Percentiles rank a stretch among this genome's conserved stretches.
Conservation (phyloP, 2,888 invertebrate genomes). For the Hanleya hanleyi region DNA sequence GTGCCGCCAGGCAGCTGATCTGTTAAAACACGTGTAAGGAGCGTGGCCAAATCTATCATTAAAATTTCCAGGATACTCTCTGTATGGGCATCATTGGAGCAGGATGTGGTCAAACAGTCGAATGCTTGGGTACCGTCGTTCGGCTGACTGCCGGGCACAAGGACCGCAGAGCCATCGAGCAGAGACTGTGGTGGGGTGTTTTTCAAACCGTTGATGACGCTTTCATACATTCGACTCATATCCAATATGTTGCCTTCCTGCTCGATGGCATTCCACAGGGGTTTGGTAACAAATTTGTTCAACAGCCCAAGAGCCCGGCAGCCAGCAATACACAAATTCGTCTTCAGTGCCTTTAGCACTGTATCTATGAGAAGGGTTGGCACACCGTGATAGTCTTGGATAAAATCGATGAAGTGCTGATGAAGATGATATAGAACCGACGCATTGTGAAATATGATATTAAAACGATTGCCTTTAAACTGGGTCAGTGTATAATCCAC, state of each 20-base stretch:
- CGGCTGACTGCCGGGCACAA: too few relatives aligned
- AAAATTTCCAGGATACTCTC: too few relatives aligned
- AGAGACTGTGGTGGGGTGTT: not conserved
- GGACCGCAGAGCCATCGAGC: not conserved
- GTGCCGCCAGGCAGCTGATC: not conserved
- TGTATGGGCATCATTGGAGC: too few relatives aligned
- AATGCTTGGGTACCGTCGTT: too few relatives aligned
- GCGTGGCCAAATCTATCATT: not conserved
- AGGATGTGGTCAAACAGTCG: too few relatives aligned
- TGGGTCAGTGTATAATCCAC: not conserved
- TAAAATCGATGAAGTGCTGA: too few relatives aligned
- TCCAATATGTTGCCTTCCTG: not conserved
- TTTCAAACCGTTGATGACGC: not conserved
- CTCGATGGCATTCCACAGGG: not conserved
- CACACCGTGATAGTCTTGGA: too few relatives aligned
- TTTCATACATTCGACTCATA: not conserved
- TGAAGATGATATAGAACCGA: too few relatives aligned
- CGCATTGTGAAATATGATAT: too few relatives aligned
- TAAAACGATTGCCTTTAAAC: not conserved
- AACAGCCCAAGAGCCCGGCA: not conserved
- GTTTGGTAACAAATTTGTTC: not conserved
- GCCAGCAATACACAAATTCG: not conserved
- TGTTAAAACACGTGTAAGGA: not conserved
- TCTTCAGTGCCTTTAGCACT: not conserved
- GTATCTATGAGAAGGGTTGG: not conserved